Conservation (phyloP, 2,888 invertebrate genomes). For the Microchrysa polita region DNA sequence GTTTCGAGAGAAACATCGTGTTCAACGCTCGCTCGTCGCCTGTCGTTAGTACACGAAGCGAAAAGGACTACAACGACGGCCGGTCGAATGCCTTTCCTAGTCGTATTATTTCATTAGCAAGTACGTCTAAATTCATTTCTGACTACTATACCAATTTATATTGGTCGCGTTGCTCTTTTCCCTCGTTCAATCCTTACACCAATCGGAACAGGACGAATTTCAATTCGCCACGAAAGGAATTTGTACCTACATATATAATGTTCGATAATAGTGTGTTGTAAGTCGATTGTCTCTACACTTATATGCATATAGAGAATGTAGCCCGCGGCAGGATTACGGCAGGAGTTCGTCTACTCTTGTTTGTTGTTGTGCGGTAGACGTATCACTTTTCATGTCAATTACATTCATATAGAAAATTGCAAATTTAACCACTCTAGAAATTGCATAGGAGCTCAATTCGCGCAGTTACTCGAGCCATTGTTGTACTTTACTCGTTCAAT, state of each 20-base stretch:
- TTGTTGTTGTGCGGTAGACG: slow-evolving; percentile 31
- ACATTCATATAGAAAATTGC: slow-evolving; percentile 43
- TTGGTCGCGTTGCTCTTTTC: slow-evolving; percentile 23
- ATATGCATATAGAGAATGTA: no score
- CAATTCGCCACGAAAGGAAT: slow-evolving; percentile 6
- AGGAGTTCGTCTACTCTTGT: no score
- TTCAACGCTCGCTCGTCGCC: neutral
- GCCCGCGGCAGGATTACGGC: no score
- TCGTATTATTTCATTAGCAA: slow-evolving; percentile 36
- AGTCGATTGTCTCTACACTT: no score
- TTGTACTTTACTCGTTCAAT: slow-evolving; percentile 12
- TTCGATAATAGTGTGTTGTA: no score
- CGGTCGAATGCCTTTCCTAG: no score
- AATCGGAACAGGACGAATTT: slow-evolving; percentile 15
- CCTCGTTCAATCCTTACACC: no score
- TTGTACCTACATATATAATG: neutral
- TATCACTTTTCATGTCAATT: slow-evolving; percentile 45
- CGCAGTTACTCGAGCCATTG: neutral
- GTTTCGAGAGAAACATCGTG: slow-evolving; percentile 19
- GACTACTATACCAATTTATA: slow-evolving; percentile 29
- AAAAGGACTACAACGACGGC: no score
- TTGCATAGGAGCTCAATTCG: slow-evolving; percentile 28
- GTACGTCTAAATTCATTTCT: slow-evolving; percentile 36
- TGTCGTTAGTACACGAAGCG: neutral
- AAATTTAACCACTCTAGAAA: slow-evolving; percentile 40